These are phyloP conservation scores for Desmodus rotundus DNA, from an alignment of 2,113 vertebrate genomes.

Conservation along the genomic window DNA sequence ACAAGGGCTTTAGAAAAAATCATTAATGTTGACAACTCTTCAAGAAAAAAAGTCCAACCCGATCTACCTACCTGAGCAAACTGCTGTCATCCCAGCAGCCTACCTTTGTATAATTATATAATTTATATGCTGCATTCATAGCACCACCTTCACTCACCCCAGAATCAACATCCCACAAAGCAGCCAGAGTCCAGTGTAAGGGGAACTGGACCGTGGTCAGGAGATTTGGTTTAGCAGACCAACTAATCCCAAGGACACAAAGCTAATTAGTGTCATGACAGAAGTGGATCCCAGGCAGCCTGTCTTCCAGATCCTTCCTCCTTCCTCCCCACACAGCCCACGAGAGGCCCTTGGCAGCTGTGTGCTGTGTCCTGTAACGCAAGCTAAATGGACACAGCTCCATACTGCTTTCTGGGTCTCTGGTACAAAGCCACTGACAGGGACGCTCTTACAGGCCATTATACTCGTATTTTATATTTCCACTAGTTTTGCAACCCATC, in stretches of 20 bases:
- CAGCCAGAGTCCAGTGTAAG: neutral
- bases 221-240: neutral
- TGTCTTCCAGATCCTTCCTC: neutral
- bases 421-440: slow-evolving; percentile 54
- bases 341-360: neutral
- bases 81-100: neutral
- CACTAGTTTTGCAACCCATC: neutral
- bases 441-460: slow-evolving; percentile 58
- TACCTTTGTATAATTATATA: neutral
- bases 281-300: neutral
- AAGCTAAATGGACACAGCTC: neutral
- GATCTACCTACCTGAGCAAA: neutral
- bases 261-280: neutral
- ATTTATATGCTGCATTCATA: neutral
- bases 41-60: neutral
- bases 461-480: slow-evolving; percentile 59
- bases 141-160: neutral
- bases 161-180: neutral
- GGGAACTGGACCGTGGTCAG: neutral
- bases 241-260: neutral
- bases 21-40: neutral
- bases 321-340: neutral
- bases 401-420: slow-evolving; percentile 58
- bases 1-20: neutral
- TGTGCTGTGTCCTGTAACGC: neutral